Conservation (phyloP, 2,797 vertebrate genomes). For the Channallabes apus region DNA sequence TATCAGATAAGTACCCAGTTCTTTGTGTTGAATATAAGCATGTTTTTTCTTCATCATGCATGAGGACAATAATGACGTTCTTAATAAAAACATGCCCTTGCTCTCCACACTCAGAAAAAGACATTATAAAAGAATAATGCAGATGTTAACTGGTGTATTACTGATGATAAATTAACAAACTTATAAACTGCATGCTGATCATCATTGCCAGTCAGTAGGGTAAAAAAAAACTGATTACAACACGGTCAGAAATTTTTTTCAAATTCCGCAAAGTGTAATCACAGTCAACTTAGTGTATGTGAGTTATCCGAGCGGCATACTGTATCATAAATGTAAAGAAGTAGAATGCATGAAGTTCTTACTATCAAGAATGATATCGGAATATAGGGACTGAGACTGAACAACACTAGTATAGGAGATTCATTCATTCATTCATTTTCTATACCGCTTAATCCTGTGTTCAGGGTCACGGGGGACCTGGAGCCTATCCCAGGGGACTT, state of each 20-base stretch:
- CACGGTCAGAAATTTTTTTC: slow-evolving; percentile 12
- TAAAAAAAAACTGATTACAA: slow-evolving; percentile 13
- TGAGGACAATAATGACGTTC: neutral
- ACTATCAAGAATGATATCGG: neutral
- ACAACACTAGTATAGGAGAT: neutral
- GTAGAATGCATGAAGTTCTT: neutral
- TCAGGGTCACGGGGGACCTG: no score
- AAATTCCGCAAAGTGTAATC: neutral
- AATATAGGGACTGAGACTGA: neutral
- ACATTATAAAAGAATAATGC: neutral
- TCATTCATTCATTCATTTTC: no score
- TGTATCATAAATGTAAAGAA: neutral
- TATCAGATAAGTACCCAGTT: neutral
- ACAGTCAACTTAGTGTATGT: neutral
- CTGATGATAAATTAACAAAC: neutral
- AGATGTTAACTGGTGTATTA: neutral
- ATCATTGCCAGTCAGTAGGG: neutral
- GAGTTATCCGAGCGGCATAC: neutral
- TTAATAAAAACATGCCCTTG: neutral
- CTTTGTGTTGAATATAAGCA: neutral
- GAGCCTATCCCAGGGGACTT: no score
- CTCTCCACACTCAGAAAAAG: neutral
- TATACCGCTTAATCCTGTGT: no score
- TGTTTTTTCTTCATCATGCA: neutral
- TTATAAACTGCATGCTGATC: neutral